Base-by-base conservation (phyloP, 2,797 vertebrate genomes). In the Myiotriccus ornatus region DNA sequence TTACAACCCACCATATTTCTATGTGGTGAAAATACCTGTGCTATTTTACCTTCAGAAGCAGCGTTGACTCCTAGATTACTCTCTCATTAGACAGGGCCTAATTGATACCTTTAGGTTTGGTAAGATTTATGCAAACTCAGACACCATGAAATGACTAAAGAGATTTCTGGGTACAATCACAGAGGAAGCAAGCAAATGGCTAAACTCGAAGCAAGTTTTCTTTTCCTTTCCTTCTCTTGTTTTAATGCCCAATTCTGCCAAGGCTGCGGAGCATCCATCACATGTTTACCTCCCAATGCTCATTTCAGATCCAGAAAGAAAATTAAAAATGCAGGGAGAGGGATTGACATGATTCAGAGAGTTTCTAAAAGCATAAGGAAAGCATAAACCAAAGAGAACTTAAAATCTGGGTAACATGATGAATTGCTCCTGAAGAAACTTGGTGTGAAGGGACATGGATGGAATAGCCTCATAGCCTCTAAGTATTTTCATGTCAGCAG, bases 401-500 rank as follows among this genome's bases (percentile, higher is more conserved):
- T 49, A 49, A 86, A 65, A 39, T 44, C 18, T 47, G 10, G 7
- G 7, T 53, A 14, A 41, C 25, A 12, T 17, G 60, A 69, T 6
- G 20, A 87, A 44, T 10, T 53, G 22, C 20, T 62, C 10, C 32
- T 71, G 49, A 82, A 77, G 71, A 77, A 83, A 67, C 34, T 16
- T 2, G 3, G 1, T 49, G 52, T 37, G 28, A 77, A 49, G 22
- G 52, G 35, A 55, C 1, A 0, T n/a, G 4, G 3, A 11, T 19
- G 37, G 32, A 18, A 41, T 23, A 63, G n/a, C 0, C 1, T 57
- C 30, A 9, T 20, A 55, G 7, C 23, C 67, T 44, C 32, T 62
- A 62, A 75, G 62, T 79, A 41, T 27, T 67, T 82, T 41, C 20
- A 50, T 21, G 37, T 55, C 53, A 56, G 34, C 6, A 55, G 69